Base-by-base conservation (phyloP, 2,888 invertebrate genomes). In the Mechanitis mazaeus region DNA sequence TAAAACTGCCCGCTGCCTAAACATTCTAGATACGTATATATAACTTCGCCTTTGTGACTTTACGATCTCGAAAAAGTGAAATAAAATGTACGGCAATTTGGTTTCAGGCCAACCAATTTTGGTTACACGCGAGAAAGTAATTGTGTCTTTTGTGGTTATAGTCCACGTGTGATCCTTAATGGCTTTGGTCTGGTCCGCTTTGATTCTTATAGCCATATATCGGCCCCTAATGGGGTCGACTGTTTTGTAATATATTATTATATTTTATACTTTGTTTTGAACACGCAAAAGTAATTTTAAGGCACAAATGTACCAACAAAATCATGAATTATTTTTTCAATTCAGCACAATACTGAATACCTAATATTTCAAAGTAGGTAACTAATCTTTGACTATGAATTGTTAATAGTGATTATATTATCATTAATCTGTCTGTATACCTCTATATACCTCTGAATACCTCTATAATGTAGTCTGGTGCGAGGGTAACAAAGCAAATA, bases 61-160 rank as follows among this genome's bases (percentile, higher is more conserved):
- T 33, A 60, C 64, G 66, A 64, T 69, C 67, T 69, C 75, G 67
- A 67, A 68, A 76, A 76, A 79, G 75, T 79, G 76, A 77, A 81
- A 78, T 75, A 72, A 75, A 78, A 77, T 73, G 75, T 76, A 75
- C 75, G 68, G 74, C 75, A 72, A 77, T 75, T 82, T 78, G 80
- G 79, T 79, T 80, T 77, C 73, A 69, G 76, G 76, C 79, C 76
- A 81, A 83, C 80, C 83, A 80, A 85, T 85, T 83, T 81, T 80
- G 80, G 82, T 79, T 81, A 80, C 81, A 80, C 83, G 75, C 80
- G 77, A 76, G 75, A 76, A 75, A 77, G 83, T 85, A 84, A 87
- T 85, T 84, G 84, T 83, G 84, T 83, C 83, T 84, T 84, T 84
- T 85, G 84, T 83, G 85, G 85, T 84, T 78, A 28, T 78, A 79